A percentile compares a stretch with the other conserved stretches of the same genome.
Evolutionary conservation across 2,797 vertebrate genomes (phyloP).

Genomic region (Acipenser transmontanus): DNA sequence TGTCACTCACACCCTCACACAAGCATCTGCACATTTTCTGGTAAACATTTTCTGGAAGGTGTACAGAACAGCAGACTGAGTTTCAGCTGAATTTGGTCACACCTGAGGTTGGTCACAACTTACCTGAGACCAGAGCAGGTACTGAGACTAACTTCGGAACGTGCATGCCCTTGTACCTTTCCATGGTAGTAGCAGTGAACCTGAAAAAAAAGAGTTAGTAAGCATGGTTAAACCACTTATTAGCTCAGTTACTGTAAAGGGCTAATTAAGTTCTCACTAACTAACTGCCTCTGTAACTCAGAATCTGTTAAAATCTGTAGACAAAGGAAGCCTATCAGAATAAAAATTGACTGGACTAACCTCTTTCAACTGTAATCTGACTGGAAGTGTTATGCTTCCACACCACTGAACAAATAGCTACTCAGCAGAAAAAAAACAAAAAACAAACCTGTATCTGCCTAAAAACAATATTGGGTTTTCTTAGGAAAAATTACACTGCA

Average conservation of each 20-base stretch:
- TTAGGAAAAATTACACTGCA: constrained; percentile 23
- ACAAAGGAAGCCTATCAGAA: constrained; percentile 26
- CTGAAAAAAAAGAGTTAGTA: constrained; percentile 28
- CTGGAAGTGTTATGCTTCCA: constrained; percentile 15
- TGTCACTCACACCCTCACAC: no score
- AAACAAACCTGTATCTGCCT: neutral
- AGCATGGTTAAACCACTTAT: constrained; percentile 1
- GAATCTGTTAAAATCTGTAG: constrained; percentile 21
- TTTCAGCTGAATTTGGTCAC: no score
- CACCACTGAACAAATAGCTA: constrained; percentile 27
- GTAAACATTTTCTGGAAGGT: no score
- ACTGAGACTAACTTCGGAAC: constrained; percentile 63
- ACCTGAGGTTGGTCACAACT: constrained; percentile 18
- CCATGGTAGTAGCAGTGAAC: constrained; percentile 67
- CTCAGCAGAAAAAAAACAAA: constrained; percentile 31
- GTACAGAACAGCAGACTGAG: no score
- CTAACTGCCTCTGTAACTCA: constrained; percentile 2
- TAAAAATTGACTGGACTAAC: constrained; percentile 37
- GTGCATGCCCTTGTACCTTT: constrained; percentile 47
- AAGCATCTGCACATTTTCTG: no score
- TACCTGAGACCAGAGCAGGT: constrained; percentile 58
- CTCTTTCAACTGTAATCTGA: constrained; percentile 20
- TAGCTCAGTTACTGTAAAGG: neutral
- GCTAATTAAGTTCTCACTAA: neutral
- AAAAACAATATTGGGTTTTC: constrained; percentile 32